phyloP scores from a whole-genome alignment of 1,140 invertebrate genomes.

The Drosophila carrolli region DNA sequence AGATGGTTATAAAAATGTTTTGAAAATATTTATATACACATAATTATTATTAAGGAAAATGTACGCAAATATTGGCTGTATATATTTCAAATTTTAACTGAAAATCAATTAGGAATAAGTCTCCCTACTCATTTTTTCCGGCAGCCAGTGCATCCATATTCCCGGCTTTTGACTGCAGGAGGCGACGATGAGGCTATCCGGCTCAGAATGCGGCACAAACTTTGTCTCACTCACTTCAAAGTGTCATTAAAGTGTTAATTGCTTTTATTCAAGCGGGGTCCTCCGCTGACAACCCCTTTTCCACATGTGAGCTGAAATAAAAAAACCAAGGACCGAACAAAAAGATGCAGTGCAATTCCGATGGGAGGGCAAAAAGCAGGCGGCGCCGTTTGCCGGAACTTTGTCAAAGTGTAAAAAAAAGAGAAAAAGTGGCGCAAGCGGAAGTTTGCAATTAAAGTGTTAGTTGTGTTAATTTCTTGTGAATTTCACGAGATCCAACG shows the following conservation, averaged over 20 bases:
- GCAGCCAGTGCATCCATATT: slow-evolving; percentile 6
- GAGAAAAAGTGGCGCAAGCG: slow-evolving; percentile 65
- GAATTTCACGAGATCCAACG: slow-evolving; percentile 52
- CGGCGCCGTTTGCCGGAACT: slow-evolving; percentile 57
- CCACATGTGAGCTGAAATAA: slow-evolving; percentile 32
- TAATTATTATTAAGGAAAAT: no score
- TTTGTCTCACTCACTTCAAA: slow-evolving; percentile 72
- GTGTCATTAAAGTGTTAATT: slow-evolving; percentile 81
- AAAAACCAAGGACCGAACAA: slow-evolving; percentile 29
- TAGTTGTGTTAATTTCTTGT: slow-evolving; percentile 81
- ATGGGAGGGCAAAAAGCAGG: slow-evolving; percentile 17
- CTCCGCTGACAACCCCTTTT: not conserved
- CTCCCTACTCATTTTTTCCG: not conserved
- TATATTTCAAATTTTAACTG: no score
- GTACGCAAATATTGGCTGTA: no score
- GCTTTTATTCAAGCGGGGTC: slow-evolving; percentile 62
- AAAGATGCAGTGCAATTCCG: slow-evolving; percentile 50
- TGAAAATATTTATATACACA: no score
- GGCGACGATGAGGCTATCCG: slow-evolving; percentile 21
- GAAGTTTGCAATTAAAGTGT: slow-evolving; percentile 81
- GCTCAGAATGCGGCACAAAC: slow-evolving; percentile 41
- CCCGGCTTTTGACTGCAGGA: slow-evolving; percentile 10
- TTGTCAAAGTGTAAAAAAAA: slow-evolving; percentile 44
- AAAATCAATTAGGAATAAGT: not conserved
- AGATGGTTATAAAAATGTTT: no score